Base-by-base conservation (phyloP, 2,113 vertebrate genomes). In the Pogonocichla stellata region DNA sequence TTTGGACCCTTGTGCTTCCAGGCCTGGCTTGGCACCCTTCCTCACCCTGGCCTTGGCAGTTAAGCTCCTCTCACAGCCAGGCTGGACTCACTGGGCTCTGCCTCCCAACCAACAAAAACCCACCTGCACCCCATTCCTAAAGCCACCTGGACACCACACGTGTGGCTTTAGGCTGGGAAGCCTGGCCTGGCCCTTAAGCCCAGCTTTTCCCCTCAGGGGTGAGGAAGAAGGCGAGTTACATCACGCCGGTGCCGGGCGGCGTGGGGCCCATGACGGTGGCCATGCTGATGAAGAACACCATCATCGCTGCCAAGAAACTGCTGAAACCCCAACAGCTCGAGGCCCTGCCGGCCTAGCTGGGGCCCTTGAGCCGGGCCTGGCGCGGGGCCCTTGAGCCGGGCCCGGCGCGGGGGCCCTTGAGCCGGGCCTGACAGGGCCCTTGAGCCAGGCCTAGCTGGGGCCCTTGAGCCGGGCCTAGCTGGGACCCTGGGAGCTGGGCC, bases 231-330 rank as follows among this genome's bases (percentile, higher is more conserved):
- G 99, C 99, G 1, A 98, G 99, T 80, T 99, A 98, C 91, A 99
- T 99, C 97, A 99, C 99, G 1, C 99, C 99, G 0, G 99, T 99
- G 5, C 99, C 99, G 0, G 99, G 99, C 4, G 99, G 99, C 0
- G 99, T 99, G 3, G 99, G 99, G 56, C 99, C 99, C 87, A 99
- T 99, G 99, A 99, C 99, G 0, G 99, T 99, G 50, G 99, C 99
- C 9, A 99, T 99, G 99, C 98, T 99, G 12, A 99, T 99, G 99
- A 99, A 99, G 93, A 99, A 99, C 96, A 99, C 99, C 24, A 98
- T 99, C 93, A 99, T 99, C 9, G 99, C 99, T 10, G 99, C 99
- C 12, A 99, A 99, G 97, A 99, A 98, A 40, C 86, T 99, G 86
- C 94, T 99, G 77, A 98, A 98, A 57, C 96, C 97, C 47, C 98